Evolutionary conservation across 2,113 vertebrate species (phyloP).

Genomic region (Eulemur rufifrons): DNA sequence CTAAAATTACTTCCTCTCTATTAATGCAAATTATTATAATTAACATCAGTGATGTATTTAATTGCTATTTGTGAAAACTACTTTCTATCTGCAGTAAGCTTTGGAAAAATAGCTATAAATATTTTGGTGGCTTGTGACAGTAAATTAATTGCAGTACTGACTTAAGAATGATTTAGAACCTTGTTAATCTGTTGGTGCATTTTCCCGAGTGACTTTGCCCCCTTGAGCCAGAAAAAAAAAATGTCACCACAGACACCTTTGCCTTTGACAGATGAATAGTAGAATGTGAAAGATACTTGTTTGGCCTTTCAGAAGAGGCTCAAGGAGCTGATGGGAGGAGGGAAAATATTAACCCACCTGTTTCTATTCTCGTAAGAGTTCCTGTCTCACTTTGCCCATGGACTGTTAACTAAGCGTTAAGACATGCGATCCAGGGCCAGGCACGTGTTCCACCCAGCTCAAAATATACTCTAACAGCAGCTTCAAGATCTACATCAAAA

Average conservation of each 20-base stretch:
- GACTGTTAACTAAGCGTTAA: constrained; percentile 22
- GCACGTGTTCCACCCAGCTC: not conserved
- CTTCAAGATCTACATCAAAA: constrained; percentile 6
- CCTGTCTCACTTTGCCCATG: not conserved
- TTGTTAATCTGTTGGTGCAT: constrained; percentile 48
- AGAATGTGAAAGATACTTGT: not conserved
- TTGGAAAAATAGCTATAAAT: constrained; percentile 77
- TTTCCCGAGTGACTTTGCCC: constrained; percentile 50
- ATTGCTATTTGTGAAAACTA: constrained; percentile 73
- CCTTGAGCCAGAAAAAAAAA: not conserved
- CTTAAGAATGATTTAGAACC: constrained; percentile 65
- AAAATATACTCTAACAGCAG: constrained; percentile 7
- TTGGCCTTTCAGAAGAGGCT: not conserved
- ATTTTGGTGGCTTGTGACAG: constrained; percentile 72
- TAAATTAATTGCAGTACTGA: constrained; percentile 66
- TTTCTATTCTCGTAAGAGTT: constrained; percentile 1
- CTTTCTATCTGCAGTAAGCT: constrained; percentile 68
- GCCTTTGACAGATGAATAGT: not conserved
- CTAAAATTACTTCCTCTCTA: constrained; percentile 75
- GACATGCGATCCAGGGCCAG: not conserved
- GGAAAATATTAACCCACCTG: not conserved
- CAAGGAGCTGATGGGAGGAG: not conserved
- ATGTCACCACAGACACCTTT: not conserved
- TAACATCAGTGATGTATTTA: constrained; percentile 74
- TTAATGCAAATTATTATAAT: constrained; percentile 79